These are phyloP conservation scores for Colletes latitarsis DNA, from an alignment of 1,140 invertebrate species.

Conservation along the genomic window DNA sequence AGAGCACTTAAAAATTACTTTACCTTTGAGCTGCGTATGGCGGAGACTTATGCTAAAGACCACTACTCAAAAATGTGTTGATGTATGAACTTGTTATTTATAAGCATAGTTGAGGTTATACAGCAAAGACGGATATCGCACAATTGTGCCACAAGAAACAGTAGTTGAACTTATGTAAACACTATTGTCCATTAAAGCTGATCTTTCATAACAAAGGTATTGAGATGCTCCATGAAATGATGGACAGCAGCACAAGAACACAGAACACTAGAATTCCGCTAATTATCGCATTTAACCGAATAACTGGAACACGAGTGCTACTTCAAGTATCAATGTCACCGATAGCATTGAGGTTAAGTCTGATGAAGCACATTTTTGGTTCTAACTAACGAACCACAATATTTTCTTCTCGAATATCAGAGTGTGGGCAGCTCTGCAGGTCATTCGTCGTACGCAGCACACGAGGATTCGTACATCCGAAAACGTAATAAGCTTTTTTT, in stretches of 20 bases:
- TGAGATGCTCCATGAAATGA: not conserved
- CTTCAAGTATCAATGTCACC: not conserved
- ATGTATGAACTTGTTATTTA: constrained; percentile 18
- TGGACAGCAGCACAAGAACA: constrained; percentile 24
- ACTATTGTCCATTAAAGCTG: not conserved
- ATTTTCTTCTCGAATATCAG: not conserved
- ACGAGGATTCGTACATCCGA: constrained; percentile 30
- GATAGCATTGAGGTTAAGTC: constrained; percentile 20
- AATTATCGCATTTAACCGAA: constrained; percentile 14
- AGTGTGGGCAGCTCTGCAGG: not conserved
- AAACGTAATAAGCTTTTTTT: constrained; percentile 46
- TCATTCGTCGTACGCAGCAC: constrained; percentile 37
- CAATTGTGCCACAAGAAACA: not conserved
- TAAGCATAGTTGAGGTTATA: not conserved
- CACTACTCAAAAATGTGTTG: constrained; percentile 17
- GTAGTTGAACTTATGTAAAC: not conserved
- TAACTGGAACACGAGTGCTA: not conserved
- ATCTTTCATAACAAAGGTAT: not conserved
- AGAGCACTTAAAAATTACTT: constrained; percentile 13
- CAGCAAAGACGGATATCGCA: not conserved
- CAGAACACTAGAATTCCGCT: constrained; percentile 34
- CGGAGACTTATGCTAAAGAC: constrained; percentile 15
- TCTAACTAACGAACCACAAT: not conserved
- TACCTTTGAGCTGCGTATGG: constrained; percentile 11
- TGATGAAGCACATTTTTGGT: not conserved